Percentiles rank a stretch among this genome's conserved stretches.
Conservation (phyloP, 2,797 vertebrate species). For the Columba guinea region DNA sequence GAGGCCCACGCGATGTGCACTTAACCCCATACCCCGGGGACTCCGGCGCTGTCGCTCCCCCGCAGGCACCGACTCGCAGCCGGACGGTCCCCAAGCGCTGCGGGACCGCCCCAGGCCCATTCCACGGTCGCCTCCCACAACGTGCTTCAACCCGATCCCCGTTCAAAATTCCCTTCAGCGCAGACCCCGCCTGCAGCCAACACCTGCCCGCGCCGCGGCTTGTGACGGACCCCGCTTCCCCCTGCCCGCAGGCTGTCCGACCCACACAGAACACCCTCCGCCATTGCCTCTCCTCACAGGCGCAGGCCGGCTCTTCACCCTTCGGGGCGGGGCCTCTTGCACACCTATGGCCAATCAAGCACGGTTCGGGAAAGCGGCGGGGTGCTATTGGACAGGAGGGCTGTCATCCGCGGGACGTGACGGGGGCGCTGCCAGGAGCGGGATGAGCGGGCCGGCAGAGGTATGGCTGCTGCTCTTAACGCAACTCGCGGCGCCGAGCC, state of each 20-base stretch:
- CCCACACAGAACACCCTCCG: accelerated
- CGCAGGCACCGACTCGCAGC: not conserved
- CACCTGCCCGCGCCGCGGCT: too few species aligned
- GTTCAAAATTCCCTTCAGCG: not conserved
- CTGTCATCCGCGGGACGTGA: not conserved
- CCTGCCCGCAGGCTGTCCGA: accelerated
- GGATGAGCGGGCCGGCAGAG: constrained; percentile 64
- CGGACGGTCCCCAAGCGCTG: not conserved
- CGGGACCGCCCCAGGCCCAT: too few species aligned
- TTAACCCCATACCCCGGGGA: accelerated
- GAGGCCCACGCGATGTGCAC: accelerated
- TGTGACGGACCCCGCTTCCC: too few species aligned
- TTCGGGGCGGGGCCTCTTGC: not conserved
- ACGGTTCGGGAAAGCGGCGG: not conserved
- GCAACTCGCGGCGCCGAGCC: not conserved
- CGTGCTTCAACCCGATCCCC: not conserved
- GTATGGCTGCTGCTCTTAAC: not conserved
- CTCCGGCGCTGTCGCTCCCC: not conserved
- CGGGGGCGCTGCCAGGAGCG: not conserved
- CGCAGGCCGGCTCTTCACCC: accelerated
- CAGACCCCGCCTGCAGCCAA: not conserved
- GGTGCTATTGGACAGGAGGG: accelerated
- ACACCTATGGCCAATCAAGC: not conserved
- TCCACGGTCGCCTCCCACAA: too few species aligned
- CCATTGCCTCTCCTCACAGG: accelerated